These are phyloP conservation scores for Blennius ocellaris DNA, from an alignment of 2,113 vertebrate genomes.

Conservation along the genomic window DNA sequence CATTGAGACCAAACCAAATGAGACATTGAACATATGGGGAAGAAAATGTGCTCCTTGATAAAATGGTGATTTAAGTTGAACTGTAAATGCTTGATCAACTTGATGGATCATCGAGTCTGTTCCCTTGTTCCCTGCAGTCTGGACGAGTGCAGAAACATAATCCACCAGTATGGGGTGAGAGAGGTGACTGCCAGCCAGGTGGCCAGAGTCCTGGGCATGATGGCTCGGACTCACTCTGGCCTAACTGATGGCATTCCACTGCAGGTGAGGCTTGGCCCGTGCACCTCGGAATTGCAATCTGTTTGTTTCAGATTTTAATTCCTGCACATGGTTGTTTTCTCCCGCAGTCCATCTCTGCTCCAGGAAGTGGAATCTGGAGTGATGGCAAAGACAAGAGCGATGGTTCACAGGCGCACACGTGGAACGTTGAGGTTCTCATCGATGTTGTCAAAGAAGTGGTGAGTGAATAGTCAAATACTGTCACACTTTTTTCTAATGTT, in stretches of 20 bases:
- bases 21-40: too few species aligned
- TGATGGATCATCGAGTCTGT: constrained; percentile 2
- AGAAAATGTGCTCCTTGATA: too few species aligned
- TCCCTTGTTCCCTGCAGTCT: constrained; percentile 77
- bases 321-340: neutral
- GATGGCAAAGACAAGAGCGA: constrained; percentile 99
- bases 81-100: too few species aligned
- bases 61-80: too few species aligned
- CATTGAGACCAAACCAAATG: too few species aligned
- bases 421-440: constrained; percentile 99
- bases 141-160: constrained; percentile 98
- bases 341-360: constrained; percentile 92
- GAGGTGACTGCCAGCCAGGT: constrained; percentile 98
- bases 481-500: too few species aligned
- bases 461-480: constrained; percentile 56
- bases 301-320: too few species aligned
- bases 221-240: constrained; percentile 97
- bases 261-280: constrained; percentile 83
- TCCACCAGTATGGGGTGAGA: constrained; percentile 95
- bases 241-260: constrained; percentile 94
- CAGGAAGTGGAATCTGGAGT: constrained; percentile 98
- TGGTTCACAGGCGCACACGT: constrained; percentile 92
- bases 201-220: constrained; percentile 98
- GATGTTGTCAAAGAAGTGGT: constrained; percentile 98
- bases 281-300: too few species aligned